These are phyloP conservation scores for Pseudocheirus occidentalis DNA, from an alignment of 2,797 vertebrate species.

Conservation along the genomic window DNA sequence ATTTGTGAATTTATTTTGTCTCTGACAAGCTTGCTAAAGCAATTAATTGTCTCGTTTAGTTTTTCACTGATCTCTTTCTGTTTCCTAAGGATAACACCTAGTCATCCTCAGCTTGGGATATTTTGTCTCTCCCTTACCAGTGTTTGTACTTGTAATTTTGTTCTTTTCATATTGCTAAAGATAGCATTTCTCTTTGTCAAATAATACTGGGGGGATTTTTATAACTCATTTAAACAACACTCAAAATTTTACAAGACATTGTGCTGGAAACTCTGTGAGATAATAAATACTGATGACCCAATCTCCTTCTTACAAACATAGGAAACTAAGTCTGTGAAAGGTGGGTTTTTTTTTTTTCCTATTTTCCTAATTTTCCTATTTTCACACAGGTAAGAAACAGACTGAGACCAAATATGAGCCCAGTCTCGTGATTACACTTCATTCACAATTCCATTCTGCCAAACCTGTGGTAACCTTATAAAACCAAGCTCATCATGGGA, in stretches of 20 bases:
- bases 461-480: not conserved
- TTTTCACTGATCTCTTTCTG: not conserved
- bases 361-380: not conserved
- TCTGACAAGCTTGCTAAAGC: not conserved
- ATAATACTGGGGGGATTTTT: not conserved
- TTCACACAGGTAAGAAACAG: not conserved
- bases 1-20: not conserved
- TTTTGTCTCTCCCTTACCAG: not conserved
- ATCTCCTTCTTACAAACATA: not conserved
- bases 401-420: not conserved
- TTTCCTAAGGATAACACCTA: not conserved
- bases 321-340: not conserved
- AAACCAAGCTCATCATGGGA: not conserved
- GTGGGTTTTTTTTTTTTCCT: too few species aligned
- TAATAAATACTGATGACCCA: not conserved
- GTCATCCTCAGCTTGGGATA: not conserved
- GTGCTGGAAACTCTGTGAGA: not conserved
- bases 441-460: not conserved
- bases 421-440: not conserved
- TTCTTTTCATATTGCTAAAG: not conserved
- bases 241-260: not conserved
- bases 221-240: not conserved
- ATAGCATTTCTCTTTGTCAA: not conserved
- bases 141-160: not conserved
- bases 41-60: not conserved